phyloP scores from a whole-genome alignment of 2,797 vertebrate genomes.

The Eurystomus glaucurus region DNA sequence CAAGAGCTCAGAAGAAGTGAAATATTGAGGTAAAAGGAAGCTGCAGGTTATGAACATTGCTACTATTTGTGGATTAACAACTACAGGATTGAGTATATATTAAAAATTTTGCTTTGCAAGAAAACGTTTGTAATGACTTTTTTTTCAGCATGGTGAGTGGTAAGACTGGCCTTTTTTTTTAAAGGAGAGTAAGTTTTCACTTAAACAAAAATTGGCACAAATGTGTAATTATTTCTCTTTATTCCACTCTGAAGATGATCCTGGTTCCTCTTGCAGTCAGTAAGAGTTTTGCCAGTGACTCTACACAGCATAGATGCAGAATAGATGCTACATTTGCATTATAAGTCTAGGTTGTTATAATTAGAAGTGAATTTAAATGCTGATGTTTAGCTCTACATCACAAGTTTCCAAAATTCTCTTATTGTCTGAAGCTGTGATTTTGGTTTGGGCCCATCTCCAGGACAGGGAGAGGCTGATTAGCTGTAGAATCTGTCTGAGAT shows the following conservation, averaged over 20 bases:
- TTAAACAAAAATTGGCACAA: neutral
- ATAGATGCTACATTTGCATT: neutral
- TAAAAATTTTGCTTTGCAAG: neutral
- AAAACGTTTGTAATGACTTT: neutral
- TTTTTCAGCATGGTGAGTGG: neutral
- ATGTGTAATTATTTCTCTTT: neutral
- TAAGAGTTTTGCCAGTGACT: neutral
- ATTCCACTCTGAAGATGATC: neutral
- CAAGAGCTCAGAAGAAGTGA: neutral
- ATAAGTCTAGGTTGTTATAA: neutral
- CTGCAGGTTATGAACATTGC: neutral
- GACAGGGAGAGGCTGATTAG: conserved; percentile 45
- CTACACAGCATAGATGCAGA: neutral
- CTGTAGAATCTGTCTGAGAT: conserved; percentile 31
- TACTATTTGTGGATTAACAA: neutral
- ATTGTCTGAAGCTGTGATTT: conserved; percentile 47
- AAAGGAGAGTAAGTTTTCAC: neutral
- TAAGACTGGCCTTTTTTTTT: neutral
- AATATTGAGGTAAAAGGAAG: neutral
- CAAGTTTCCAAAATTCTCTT: conserved; percentile 26
- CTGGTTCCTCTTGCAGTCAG: neutral
- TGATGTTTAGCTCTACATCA: neutral
- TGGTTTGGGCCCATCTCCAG: conserved; percentile 67
- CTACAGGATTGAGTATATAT: neutral
- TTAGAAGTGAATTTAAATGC: conserved; percentile 16